Conservation (phyloP, 2,888 invertebrate species). For the Hetaerina titia region DNA sequence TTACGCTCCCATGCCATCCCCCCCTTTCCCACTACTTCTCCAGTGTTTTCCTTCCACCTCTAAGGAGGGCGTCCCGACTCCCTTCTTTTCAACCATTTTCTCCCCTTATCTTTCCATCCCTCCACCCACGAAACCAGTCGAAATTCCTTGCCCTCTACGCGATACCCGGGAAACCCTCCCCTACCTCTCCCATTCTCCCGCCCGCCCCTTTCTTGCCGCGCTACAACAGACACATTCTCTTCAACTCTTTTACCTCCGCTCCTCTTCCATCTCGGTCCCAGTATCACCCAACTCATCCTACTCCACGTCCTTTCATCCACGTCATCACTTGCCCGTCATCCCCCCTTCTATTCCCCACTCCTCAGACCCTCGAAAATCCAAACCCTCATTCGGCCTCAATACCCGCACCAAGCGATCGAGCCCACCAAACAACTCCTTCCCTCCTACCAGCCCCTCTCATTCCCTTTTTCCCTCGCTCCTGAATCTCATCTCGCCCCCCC, state of each 20-base stretch:
- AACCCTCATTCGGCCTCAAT: background rate
- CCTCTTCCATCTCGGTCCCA: background rate
- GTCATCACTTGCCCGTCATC: background rate
- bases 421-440: background rate
- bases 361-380: background rate
- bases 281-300: background rate
- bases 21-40: constrained; percentile 10
- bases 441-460: background rate
- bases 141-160: background rate
- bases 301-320: background rate
- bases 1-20: constrained; percentile 7
- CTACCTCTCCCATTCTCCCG: background rate
- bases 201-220: background rate
- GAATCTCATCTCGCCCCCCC: background rate
- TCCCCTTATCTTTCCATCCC: background rate
- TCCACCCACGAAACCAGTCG: background rate
- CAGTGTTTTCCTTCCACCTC: constrained; percentile 57
- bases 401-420: background rate
- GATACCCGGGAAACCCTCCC: background rate
- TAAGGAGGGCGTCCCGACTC: background rate
- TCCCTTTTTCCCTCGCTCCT: constrained; percentile 13
- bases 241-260: background rate
- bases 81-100: constrained; percentile 13
- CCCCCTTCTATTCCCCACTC: background rate
- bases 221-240: constrained; percentile 19